Base-by-base conservation (phyloP, 1,140 invertebrate species). In the Polypedilum pembai region DNA sequence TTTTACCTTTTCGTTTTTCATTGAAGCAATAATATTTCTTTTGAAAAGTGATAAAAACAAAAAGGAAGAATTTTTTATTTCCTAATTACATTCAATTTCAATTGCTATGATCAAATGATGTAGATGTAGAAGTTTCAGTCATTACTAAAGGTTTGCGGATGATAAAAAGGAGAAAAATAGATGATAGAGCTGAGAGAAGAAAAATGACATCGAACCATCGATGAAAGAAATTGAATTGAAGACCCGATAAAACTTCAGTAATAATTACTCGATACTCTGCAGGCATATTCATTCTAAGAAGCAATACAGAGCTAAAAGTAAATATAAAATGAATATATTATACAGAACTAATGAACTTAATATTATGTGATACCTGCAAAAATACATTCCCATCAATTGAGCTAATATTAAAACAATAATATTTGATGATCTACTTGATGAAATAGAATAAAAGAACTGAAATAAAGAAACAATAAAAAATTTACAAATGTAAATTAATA, bases 171-270 rank as follows among this genome's bases (percentile, higher is more conserved):
- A 99, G 98, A 76, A 92, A 89, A 80, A 99, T 98, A 76, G 95
- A 98, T 20, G 94, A 94, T 65, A 99, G 82, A 1, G 98, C 98
- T 78, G 95, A 98, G 40, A 99, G 91, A 73, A 99, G 87, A 83
- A 99, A 99, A 82, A 99, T 99, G 0, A 99, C 96, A 85, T 99
- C 98, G 84, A 99, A 99, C 98, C 98, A 99, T 73, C 98, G 88
- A 84, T 99, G 98, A 82, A 99, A 99, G 86, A 99, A 99, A 82
- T 96, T 98, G 79, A 99, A 99, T 82, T 99, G 96, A 74, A 99
- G 83, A 82, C 98, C 96, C 7, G 98, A 98, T 0, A 99, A 83
- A 0, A 99, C 97, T 87, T 99, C 93, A 0, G 97, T 99, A 75
- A 99, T 98, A 76, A 99, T 99, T 63, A 91, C 91, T 24, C 97